Base-by-base conservation (phyloP, 2,888 invertebrate species). In the Malachius bipustulatus region DNA sequence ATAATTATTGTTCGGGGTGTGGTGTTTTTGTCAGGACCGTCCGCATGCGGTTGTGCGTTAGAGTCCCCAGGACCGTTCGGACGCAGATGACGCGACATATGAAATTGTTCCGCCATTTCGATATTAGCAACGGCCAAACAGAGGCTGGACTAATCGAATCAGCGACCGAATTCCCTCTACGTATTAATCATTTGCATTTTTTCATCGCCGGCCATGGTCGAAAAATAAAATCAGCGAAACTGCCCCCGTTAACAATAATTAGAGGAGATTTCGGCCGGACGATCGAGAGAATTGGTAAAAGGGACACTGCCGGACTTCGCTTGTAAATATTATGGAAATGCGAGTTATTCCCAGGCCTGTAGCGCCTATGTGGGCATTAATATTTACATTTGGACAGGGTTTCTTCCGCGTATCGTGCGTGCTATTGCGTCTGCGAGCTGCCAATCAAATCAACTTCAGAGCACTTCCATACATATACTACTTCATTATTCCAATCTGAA, bases 181-280 rank as follows among this genome's bases (percentile, higher is more conserved):
- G 47, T 47, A 50, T 51, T 51, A 49, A 46, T 53, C 51, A 56
- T 55, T 54, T 55, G 51, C 54, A 54, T 54, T 52, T 54, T 54
- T 52, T 54, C 52, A 44, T 47, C 51, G 54, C 49, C 50, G 50
- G 54, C 53, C 52, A 44, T 47, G 51, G 54, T 49, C 50, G 50
- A 55, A 55, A 53, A 56, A 54, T 54, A 55, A 57, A 56, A 56
- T 55, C 51, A 50, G 42, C 54, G 48, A 49, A 56, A 55, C 55
- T 54, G 54, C 52, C 56, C 52, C 56, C 56, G 56, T 56, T 57
- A 56, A 56, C 56, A 53, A 54, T 56, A 54, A 57, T 57, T 56
- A 57, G 54, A 52, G 55, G 47, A 50, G 50, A 55, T 54, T 55
- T 54, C 48, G 49, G 46, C 52, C 53, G 52, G 48, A 54, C 55